Conservation (phyloP, 2,113 vertebrate species). For the Entelurus aequoreus region DNA sequence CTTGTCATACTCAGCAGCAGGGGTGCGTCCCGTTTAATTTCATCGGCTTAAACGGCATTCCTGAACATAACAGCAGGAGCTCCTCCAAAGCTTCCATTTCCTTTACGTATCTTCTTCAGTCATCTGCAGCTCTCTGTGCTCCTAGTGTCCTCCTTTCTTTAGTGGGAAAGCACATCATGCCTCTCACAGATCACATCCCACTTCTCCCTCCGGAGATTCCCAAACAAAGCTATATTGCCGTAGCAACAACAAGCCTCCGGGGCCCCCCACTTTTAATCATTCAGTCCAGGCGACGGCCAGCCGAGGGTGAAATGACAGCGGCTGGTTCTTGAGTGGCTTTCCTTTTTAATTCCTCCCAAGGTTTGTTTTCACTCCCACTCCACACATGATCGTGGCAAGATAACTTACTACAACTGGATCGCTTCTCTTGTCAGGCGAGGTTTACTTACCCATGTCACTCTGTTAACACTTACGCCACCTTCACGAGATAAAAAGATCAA, state of each 20-base stretch:
- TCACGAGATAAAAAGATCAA: constrained; percentile 1
- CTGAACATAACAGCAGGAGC: constrained; percentile 42
- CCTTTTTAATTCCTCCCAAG: constrained; percentile 32
- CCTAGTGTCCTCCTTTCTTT: constrained; percentile 42
- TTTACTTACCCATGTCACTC: constrained; percentile 31
- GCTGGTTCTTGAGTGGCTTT: constrained; percentile 15
- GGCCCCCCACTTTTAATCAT: constrained; percentile 56
- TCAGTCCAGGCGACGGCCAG: constrained; percentile 25
- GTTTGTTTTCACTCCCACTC: constrained; percentile 30
- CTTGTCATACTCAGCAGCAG: constrained; percentile 44
- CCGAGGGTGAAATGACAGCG: constrained; percentile 36
- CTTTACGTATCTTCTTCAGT: constrained; percentile 16
- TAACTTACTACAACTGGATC: constrained; percentile 29
- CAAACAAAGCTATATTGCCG: constrained; percentile 71
- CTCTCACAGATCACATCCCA: constrained; percentile 46
- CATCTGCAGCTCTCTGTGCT: constrained; percentile 8
- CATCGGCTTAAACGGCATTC: constrained; percentile 40
- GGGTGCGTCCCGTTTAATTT: constrained; percentile 22
- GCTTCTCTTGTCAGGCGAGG: constrained; percentile 15
- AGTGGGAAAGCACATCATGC: constrained; percentile 31
- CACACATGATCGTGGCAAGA: constrained; percentile 27
- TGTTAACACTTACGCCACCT: constrained; percentile 15
- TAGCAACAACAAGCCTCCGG: constrained; percentile 60
- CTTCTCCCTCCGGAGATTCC: constrained; percentile 55
- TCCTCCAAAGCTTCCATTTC: constrained; percentile 34